Conservation (phyloP, 2,113 vertebrate genomes). For the Solenodon paradoxus region DNA sequence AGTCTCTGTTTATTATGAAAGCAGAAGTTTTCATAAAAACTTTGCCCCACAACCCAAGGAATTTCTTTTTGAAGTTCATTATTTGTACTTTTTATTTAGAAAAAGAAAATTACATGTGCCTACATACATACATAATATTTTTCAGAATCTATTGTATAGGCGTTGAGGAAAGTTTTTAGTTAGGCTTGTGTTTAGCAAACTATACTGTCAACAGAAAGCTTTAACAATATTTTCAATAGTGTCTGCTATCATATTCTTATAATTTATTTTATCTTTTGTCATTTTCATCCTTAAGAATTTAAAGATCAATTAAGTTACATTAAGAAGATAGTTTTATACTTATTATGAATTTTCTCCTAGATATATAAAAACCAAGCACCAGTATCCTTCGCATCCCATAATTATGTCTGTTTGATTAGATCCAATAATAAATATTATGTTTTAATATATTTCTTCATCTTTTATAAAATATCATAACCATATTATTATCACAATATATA, state of each 20-base stretch:
- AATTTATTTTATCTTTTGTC: not conserved
- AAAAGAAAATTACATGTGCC: too few species aligned
- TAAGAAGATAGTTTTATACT: not conserved
- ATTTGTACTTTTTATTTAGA: not conserved
- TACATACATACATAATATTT: too few species aligned
- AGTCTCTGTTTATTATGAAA: not conserved
- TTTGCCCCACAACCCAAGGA: rapidly evolving
- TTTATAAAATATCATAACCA: not conserved
- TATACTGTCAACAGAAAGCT: not conserved
- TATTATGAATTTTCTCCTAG: not conserved
- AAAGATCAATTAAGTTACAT: not conserved
- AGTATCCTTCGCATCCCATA: not conserved
- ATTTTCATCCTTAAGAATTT: not conserved
- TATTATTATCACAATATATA: not conserved
- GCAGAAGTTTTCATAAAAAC: not conserved
- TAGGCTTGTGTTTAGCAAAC: not conserved
- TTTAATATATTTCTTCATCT: not conserved
- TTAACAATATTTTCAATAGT: not conserved
- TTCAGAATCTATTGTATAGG: not conserved
- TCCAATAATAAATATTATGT: too few species aligned
- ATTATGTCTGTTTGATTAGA: too few species aligned
- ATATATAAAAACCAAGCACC: not conserved
- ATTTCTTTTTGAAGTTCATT: not conserved
- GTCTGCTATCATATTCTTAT: not conserved
- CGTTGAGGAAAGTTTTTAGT: not conserved